Percentiles rank a stretch among this genome's conserved stretches.
Evolutionary conservation across 2,113 vertebrate genomes (phyloP).

Genomic region (Rhea americana): DNA sequence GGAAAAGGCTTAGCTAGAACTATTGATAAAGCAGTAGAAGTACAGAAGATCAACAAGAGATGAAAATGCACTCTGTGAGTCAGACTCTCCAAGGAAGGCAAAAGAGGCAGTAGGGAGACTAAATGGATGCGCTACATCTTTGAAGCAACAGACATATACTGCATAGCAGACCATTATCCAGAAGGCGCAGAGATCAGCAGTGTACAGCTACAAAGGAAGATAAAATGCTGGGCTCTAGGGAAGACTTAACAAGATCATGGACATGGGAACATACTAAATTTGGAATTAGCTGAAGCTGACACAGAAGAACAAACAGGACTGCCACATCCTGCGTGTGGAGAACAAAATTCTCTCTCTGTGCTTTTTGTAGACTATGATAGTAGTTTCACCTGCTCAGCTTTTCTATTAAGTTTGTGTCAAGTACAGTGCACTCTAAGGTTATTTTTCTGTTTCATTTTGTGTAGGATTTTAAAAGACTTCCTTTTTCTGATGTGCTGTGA

Average conservation of each 20-base stretch:
- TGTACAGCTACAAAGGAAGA: background rate
- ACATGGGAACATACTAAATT: background rate
- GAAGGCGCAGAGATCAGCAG: background rate
- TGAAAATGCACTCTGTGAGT: background rate
- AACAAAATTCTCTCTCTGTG: background rate
- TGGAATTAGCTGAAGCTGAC: background rate
- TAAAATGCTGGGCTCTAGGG: background rate
- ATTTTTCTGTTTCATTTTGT: background rate
- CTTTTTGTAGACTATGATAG: background rate
- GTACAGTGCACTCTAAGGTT: background rate
- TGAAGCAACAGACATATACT: background rate
- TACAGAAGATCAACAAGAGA: background rate
- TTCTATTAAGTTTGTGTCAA: background rate
- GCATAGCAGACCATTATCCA: background rate
- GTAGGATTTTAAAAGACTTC: background rate
- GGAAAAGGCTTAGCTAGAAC: background rate
- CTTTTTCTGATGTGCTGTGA: background rate
- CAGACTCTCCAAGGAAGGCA: background rate
- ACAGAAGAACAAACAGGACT: background rate
- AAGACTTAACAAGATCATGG: background rate
- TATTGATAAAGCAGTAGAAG: background rate
- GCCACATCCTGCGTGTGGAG: background rate
- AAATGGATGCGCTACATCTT: background rate
- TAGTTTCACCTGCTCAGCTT: background rate
- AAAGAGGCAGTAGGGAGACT: background rate